Conservation (phyloP, 2,113 vertebrate species). For the Aplodontia rufa region DNA sequence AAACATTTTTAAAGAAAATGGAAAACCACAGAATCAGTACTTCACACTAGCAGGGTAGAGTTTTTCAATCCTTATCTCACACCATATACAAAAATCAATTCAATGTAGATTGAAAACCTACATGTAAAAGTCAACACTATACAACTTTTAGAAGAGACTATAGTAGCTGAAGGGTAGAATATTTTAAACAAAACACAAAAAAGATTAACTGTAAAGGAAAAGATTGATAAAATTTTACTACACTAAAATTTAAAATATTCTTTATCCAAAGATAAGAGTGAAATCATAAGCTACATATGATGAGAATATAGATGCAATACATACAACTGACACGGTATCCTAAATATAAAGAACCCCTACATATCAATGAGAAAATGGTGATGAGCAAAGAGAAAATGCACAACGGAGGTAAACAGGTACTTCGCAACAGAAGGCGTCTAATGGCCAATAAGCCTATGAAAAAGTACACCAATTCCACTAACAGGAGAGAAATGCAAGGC, state of each 20-base stretch:
- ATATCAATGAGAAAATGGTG: not conserved
- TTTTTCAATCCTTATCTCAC: not conserved
- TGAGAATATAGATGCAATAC: not conserved
- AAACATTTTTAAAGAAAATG: constrained; percentile 13
- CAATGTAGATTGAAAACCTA: not conserved
- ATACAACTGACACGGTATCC: not conserved
- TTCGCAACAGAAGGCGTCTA: not conserved
- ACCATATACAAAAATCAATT: not conserved
- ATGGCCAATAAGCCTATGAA: not conserved
- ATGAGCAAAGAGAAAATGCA: not conserved
- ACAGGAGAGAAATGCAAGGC: not conserved
- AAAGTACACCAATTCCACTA: not conserved
- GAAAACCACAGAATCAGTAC: not conserved
- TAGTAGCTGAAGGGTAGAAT: not conserved
- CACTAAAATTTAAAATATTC: constrained; percentile 27
- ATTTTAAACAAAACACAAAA: not conserved
- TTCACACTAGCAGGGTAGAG: rapidly evolving
- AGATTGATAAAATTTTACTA: not conserved
- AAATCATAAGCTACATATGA: not conserved
- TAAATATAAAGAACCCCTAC: not conserved
- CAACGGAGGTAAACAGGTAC: not conserved
- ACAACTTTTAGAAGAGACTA: not conserved
- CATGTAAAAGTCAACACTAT: not conserved
- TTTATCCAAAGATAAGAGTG: not conserved
- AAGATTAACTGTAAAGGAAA: not conserved